A percentile compares a stretch with the other conserved stretches of the same genome.
phyloP scores from a whole-genome alignment of 2,113 vertebrate species.

The Bos indicus region DNA sequence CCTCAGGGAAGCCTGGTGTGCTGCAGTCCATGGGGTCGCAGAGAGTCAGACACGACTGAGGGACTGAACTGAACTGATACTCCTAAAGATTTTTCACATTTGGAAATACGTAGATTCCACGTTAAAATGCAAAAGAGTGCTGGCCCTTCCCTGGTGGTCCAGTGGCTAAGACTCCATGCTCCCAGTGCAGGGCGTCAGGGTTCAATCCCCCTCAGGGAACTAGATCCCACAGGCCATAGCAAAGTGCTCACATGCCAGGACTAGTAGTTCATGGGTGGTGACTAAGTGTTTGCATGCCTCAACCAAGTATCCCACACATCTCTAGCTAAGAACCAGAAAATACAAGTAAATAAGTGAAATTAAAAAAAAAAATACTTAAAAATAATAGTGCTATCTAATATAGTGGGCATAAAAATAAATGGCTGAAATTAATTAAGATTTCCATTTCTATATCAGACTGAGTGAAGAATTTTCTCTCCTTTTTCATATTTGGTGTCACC shows the following conservation, averaged over 20 bases:
- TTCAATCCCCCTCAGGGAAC: neutral
- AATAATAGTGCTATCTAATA: neutral
- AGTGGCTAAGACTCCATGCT: neutral
- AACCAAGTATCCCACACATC: neutral
- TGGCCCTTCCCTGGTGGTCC: neutral
- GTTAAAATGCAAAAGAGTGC: neutral
- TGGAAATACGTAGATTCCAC: too few species aligned
- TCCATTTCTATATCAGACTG: neutral
- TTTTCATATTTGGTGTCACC: neutral
- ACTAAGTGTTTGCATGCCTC: neutral
- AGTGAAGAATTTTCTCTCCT: neutral
- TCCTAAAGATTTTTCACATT: too few species aligned
- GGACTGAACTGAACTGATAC: too few species aligned
- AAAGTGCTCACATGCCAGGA: neutral
- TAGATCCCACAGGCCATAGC: neutral
- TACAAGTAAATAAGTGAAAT: neutral
- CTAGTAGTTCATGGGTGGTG: neutral
- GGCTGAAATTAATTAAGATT: neutral
- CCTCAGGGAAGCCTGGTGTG: too few species aligned
- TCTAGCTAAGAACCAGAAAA: neutral
- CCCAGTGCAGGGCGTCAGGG: rapidly evolving
- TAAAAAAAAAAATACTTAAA: neutral
- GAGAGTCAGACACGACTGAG: too few species aligned
- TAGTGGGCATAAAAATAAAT: neutral
- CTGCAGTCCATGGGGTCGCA: rapidly evolving